phyloP scores from a whole-genome alignment of 2,113 vertebrate species.

The Saccopteryx leptura region DNA sequence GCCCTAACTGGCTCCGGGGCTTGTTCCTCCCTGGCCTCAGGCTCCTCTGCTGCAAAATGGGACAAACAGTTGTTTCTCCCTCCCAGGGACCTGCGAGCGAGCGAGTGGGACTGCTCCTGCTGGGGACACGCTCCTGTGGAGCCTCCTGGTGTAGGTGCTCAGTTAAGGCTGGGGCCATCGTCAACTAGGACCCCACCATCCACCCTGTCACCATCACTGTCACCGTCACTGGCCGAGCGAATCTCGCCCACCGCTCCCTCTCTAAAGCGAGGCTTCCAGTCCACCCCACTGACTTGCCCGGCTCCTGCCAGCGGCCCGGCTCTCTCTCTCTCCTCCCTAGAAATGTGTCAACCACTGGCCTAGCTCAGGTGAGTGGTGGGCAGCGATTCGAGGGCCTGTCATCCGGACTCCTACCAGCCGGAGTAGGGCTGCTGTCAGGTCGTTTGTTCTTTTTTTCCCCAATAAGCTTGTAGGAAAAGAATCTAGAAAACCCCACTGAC shows the following conservation, averaged over 20 bases:
- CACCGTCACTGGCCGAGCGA: neutral
- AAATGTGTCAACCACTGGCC: neutral
- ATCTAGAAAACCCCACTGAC: constrained; percentile 60
- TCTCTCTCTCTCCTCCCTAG: neutral
- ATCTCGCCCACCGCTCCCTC: neutral
- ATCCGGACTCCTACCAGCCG: neutral
- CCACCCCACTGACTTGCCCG: neutral
- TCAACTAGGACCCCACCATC: neutral
- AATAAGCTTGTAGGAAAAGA: constrained; percentile 21
- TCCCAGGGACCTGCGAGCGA: neutral
- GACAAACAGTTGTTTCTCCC: neutral
- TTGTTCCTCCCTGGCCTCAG: neutral
- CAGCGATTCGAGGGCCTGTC: neutral
- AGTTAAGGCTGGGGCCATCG: neutral
- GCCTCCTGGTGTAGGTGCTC: neutral
- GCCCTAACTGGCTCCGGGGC: neutral
- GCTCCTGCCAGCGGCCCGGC: neutral
- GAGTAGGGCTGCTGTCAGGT: constrained; percentile 27
- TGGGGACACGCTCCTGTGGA: neutral
- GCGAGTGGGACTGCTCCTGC: neutral
- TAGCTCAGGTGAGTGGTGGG: neutral
- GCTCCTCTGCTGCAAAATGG: neutral
- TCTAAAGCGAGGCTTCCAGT: constrained; percentile 7
- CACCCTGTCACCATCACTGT: neutral
- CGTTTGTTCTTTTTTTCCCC: neutral